Evolutionary conservation across 2,888 invertebrate genomes (phyloP), one percentile per base, ranked within the genome.

Genomic region (Physocephala rufipes): DNA sequence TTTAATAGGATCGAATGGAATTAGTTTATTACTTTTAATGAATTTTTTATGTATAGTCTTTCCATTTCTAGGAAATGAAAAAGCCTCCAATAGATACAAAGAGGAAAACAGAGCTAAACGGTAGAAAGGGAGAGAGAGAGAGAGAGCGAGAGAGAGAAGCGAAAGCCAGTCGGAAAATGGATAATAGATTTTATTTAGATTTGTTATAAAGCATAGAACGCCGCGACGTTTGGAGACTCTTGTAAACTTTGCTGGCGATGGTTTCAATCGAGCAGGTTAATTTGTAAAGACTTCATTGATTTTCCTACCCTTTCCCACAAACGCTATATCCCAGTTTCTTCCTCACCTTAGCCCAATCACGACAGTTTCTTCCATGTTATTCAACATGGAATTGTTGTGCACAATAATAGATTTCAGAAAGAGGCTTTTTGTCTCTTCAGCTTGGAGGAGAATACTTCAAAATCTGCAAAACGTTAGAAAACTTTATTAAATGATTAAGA

Each of bases 1-100:
- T 83, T 83, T 83, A 83, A 83, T 83, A 83, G 84, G 83, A 84
- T 83, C 84, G 83, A 84, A 84, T 81, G 83, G 84, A 83, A 84
- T 83, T 83, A 83, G 83, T 83, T 84, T 83, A 83, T 83, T 84
- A 82, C 84, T 84, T 83, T 83, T 83, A 83, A 83, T 83, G 83
- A 84, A 83, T 83, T 84, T 83, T 84, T 83, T 83, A 82, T 83
- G 83, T 83, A 70, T 71, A 63, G 73, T 73, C 78, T 80, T 77
- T 77, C 77, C 19, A 24, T 73, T 66, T 53, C 49, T 30, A 69
- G 16, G 19, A n/a, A 59, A 16, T 15, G 26, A 28, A 26, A 26
- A 58, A 51, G 21, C 12, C 28, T 16, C 62, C 49, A 28, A 2
- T 49, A 30, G 26, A 1, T 30, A n/a, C 7, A 9, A 19, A 21